A percentile compares a stretch with the other conserved stretches of the same genome.
Conservation (phyloP, 2,888 invertebrate genomes). For the Serripes groenlandicus region DNA sequence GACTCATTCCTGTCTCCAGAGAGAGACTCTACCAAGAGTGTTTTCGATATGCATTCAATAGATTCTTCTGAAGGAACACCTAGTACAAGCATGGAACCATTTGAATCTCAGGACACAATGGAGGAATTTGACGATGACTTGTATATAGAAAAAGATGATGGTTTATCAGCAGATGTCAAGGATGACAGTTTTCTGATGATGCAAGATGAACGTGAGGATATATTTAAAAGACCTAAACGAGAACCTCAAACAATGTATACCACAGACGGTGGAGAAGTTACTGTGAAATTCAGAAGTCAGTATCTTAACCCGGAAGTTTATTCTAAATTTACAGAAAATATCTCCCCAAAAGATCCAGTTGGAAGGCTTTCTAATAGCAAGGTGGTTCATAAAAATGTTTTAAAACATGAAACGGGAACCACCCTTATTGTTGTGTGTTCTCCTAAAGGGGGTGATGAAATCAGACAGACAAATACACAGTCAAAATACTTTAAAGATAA, state of each 20-base stretch:
- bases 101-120: constrained; percentile 37
- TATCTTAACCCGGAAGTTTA: constrained; percentile 74
- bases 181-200: constrained; percentile 26
- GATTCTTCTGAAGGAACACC: constrained; percentile 44
- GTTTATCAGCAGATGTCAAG: constrained; percentile 43
- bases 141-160: constrained; percentile 67
- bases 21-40: constrained; percentile 8
- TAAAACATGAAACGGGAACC: constrained; percentile 78
- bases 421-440: constrained; percentile 81
- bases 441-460: constrained; percentile 75
- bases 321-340: constrained; percentile 70
- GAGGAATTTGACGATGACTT: constrained; percentile 59
- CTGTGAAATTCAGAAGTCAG: constrained; percentile 70
- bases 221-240: constrained; percentile 49
- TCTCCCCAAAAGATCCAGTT: constrained; percentile 69
- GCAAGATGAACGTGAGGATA: constrained; percentile 46
- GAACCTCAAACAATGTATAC: constrained; percentile 28
- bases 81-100: constrained; percentile 42
- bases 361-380: constrained; percentile 75
- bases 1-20: constrained; percentile 15
- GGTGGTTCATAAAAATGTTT: constrained; percentile 75
- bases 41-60: constrained; percentile 15
- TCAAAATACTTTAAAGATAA: constrained; percentile 74
- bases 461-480: constrained; percentile 71
- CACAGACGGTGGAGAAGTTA: constrained; percentile 62